phyloP scores from a whole-genome alignment of 2,888 invertebrate genomes.

The Pseudoips prasinana region DNA sequence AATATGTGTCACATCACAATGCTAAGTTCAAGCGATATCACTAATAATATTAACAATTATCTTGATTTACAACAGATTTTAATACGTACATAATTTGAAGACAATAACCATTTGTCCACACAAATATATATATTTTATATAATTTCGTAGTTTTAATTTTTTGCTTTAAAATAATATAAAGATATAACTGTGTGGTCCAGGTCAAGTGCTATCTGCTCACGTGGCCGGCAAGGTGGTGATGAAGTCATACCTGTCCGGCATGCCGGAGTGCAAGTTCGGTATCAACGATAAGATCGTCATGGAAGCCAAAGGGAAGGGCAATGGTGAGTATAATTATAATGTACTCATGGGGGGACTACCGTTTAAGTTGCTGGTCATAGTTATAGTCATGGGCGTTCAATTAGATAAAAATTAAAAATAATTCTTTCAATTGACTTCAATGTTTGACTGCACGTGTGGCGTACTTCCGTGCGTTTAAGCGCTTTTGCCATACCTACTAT shows the following conservation, averaged over 20 bases:
- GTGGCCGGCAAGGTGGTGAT: constrained; percentile 99
- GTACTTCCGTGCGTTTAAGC: no score
- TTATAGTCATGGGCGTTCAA: no score
- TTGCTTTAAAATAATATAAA: no score
- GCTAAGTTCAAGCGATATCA: constrained; percentile 35
- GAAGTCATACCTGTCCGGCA: constrained; percentile 99
- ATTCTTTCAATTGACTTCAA: no score
- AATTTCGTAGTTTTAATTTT: constrained; percentile 11
- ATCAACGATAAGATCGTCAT: constrained; percentile 99
- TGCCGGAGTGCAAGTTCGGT: constrained; percentile 99
- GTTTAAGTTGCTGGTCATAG: background rate
- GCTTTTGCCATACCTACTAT: no score
- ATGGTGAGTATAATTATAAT: constrained; percentile 62
- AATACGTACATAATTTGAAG: constrained; percentile 39
- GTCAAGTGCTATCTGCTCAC: constrained; percentile 98
- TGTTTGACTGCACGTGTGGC: no score
- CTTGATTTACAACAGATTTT: constrained; percentile 32
- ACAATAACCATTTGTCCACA: constrained; percentile 62
- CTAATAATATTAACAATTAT: constrained; percentile 29
- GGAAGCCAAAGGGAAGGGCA: constrained; percentile 94
- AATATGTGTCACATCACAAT: constrained; percentile 42
- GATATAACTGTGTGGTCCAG: constrained; percentile 61
- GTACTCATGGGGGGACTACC: no score
- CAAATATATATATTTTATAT: no score
- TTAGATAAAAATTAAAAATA: no score